Evolutionary conservation across 1,140 invertebrate genomes (phyloP), one percentile per base, ranked within the genome.

Genomic region (Cydia amplana): DNA sequence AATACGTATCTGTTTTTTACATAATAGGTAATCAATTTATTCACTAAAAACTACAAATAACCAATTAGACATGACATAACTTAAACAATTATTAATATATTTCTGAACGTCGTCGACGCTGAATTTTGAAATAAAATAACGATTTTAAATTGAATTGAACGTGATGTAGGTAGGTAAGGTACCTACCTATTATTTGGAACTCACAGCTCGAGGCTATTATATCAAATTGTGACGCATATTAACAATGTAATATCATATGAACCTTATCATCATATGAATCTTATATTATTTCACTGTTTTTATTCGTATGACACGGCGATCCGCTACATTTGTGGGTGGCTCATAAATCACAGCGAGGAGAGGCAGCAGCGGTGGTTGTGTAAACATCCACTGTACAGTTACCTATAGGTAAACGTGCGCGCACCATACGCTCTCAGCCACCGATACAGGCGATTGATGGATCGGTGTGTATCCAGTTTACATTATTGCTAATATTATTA

Each of bases 111-210:
- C 28, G 2, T 4, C 28, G 32, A 32, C 32, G 32, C 32, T 32
- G 32, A 4, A 32, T 32, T 32, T 32, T 32, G 32, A 32, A 32
- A 32, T 32, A 6, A 32, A 32, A 3, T 3, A 32, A 32, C 5
- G 32, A 32, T 32, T 32, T 9, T 9, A 10, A 9, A 40, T 40
- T 40, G 9, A 40, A 9, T 36, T 40, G 36, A 40, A 40, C 36
- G 10, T 40, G 36, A 55, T 60, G 23, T 72, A n/a, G n/a, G n/a
- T n/a, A n/a, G n/a, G n/a, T n/a, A n/a, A n/a, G n/a, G n/a, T n/a
- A 2, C 2, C 23, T 65, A 43, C 74, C 55, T 78, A 79, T 81
- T 79, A 78, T 78, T 76, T 77, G 16, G 28, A n/a, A 32, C 14
- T 36, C 64, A 36, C 28, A 36, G 28, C 36, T 28, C 28, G 28